Evolutionary conservation across 1,140 invertebrate species (phyloP).

Genomic region (Centruroides vittatus): DNA sequence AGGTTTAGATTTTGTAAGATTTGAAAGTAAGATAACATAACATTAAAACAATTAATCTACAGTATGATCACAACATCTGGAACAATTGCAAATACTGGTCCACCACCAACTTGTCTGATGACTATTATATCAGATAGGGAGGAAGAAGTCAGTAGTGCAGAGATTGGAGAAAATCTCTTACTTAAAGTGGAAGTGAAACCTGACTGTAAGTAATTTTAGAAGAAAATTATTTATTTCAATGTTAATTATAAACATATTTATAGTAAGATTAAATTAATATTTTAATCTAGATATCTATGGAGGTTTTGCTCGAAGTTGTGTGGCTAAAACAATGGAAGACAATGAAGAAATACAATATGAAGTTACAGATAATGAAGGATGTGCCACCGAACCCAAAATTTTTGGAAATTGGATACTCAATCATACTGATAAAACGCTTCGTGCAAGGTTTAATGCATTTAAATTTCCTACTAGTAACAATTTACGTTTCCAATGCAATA

Average conservation of each 20-base stretch:
- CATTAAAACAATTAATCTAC: not conserved
- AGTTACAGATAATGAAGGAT: constrained; percentile 86
- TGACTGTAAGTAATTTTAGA: constrained; percentile 39
- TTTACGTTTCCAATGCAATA: constrained; percentile 90
- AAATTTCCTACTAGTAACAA: constrained; percentile 92
- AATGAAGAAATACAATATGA: constrained; percentile 78
- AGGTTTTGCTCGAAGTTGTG: constrained; percentile 79
- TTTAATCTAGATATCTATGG: constrained; percentile 63
- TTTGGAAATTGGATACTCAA: constrained; percentile 87
- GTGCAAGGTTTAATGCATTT: constrained; percentile 83
- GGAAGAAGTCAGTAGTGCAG: constrained; percentile 73
- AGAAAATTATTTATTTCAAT: no score
- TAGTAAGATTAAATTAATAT: no score
- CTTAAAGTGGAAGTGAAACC: constrained; percentile 87
- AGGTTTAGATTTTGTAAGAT: not conserved
- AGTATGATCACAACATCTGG: constrained; percentile 85
- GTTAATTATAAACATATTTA: no score
- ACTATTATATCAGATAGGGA: constrained; percentile 74
- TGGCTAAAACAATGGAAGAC: constrained; percentile 76
- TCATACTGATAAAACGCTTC: constrained; percentile 58
- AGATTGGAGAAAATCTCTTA: constrained; percentile 81
- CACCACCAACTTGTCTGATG: constrained; percentile 83
- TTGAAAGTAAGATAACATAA: not conserved
- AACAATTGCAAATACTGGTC: constrained; percentile 87
- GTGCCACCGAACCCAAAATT: constrained; percentile 78